Conservation (phyloP, 1,140 invertebrate species). For the Anoplophora glabripennis region DNA sequence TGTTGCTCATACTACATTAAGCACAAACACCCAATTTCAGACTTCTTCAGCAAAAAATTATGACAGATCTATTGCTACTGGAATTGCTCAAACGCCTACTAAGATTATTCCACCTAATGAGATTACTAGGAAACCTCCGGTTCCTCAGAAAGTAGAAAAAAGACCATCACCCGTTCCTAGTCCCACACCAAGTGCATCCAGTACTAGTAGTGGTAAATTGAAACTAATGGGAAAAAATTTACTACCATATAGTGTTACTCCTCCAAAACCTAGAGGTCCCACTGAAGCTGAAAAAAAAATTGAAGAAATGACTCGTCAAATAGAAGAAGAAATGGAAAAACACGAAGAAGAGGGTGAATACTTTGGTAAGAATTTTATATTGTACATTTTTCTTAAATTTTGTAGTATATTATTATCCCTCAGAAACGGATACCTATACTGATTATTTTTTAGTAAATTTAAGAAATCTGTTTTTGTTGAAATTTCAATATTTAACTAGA, state of each 20-base stretch:
- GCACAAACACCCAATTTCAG: conserved; percentile 45
- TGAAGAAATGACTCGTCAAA: conserved; percentile 82
- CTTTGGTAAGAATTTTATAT: conserved; percentile 69
- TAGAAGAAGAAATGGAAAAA: conserved; percentile 93
- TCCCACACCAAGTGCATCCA: conserved; percentile 54
- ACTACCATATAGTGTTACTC: conserved; percentile 85
- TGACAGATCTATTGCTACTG: conserved; percentile 42
- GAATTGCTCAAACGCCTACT: conserved; percentile 44
- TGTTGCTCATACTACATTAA: conserved; percentile 40
- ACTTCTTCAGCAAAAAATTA: conserved; percentile 46
- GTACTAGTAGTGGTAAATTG: conserved; percentile 36
- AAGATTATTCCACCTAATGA: conserved; percentile 33
- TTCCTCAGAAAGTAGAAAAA: conserved; percentile 24
- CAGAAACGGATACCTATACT: too few relatives aligned
- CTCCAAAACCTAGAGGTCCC: conserved; percentile 76
- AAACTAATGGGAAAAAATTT: conserved; percentile 68
- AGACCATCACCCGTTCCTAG: conserved; percentile 45
- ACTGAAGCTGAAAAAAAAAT: conserved; percentile 89
- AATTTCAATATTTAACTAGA: too few relatives aligned
- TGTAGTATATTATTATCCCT: too few relatives aligned
- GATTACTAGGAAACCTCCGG: conserved; percentile 18
- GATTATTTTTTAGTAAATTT: too few relatives aligned
- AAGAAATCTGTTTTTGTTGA: too few relatives aligned
- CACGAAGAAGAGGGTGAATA: conserved; percentile 93
- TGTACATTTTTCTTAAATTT: too few relatives aligned